Conservation (phyloP, 2,797 vertebrate species). For the Propithecus perrieri region DNA sequence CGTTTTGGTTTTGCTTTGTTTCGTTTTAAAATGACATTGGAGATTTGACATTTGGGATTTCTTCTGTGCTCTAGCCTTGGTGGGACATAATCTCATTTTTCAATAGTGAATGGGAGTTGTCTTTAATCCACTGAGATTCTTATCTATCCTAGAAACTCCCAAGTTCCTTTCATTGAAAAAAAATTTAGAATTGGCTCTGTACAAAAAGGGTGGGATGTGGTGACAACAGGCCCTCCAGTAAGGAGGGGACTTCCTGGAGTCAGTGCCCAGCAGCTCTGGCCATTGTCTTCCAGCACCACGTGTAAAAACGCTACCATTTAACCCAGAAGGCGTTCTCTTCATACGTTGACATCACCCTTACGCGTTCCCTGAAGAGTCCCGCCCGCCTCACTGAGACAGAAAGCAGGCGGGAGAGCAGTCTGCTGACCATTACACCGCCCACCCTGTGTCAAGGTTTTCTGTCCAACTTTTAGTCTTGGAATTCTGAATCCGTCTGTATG, state of each 20-base stretch:
- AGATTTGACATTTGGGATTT: background rate
- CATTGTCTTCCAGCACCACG: background rate
- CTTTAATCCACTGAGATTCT: background rate
- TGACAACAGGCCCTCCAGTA: background rate
- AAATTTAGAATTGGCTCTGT: background rate
- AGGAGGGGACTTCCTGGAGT: background rate
- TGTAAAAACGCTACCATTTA: background rate
- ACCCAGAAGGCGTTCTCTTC: background rate
- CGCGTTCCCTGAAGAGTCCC: too few relatives aligned
- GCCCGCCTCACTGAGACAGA: background rate
- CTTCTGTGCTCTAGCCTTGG: background rate
- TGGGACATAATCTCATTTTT: background rate
- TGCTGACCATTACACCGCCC: background rate
- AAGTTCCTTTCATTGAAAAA: background rate
- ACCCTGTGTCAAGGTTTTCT: background rate
- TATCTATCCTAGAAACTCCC: background rate
- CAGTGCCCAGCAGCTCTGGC: background rate
- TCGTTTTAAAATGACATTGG: background rate
- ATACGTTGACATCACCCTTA: rapidly evolving
- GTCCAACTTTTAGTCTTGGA: background rate
- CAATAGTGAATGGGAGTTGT: background rate
- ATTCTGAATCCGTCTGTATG: background rate
- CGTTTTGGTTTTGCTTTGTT: background rate
- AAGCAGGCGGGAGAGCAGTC: background rate
- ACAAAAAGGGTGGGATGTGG: background rate